phyloP scores from a whole-genome alignment of 2,888 invertebrate genomes.

The Schrankia costaestrigalis region DNA sequence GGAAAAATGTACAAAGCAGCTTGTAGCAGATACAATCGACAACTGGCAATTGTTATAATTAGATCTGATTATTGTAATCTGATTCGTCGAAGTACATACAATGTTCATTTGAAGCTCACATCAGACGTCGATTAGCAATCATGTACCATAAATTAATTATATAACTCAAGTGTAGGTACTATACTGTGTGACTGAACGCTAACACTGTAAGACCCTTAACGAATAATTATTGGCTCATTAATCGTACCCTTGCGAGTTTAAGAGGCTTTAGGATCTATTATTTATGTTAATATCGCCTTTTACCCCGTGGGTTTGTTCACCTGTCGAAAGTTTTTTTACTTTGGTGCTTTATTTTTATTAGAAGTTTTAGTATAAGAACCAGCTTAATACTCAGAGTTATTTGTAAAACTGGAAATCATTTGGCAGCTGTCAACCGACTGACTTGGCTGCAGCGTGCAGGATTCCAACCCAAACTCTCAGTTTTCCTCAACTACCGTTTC shows the following conservation, averaged over 20 bases:
- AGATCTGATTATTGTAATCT: no score
- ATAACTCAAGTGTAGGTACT: slow-evolving; percentile 4
- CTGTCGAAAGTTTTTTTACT: not conserved
- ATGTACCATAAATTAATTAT: slow-evolving; percentile 12
- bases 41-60: no score
- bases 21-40: no score
- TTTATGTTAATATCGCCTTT: slow-evolving; percentile 24
- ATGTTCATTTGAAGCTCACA: slow-evolving; percentile 2
- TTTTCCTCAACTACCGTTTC: no score
- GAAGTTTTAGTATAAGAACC: not conserved
- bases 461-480: no score
- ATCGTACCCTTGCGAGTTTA: slow-evolving; percentile 31
- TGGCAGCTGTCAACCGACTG: no score
- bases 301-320: not conserved
- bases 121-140: slow-evolving; percentile 6
- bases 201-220: slow-evolving; percentile 23
- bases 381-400: not conserved
- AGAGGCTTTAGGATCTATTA: slow-evolving; percentile 33
- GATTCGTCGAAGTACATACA: no score
- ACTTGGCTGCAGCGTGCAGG: no score
- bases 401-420: no score
- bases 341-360: not conserved
- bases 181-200: slow-evolving; percentile 12
- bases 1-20: no score
- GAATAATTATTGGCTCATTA: slow-evolving; percentile 41